Conservation (phyloP, 2,888 invertebrate species). For the Drosophila colorata region DNA sequence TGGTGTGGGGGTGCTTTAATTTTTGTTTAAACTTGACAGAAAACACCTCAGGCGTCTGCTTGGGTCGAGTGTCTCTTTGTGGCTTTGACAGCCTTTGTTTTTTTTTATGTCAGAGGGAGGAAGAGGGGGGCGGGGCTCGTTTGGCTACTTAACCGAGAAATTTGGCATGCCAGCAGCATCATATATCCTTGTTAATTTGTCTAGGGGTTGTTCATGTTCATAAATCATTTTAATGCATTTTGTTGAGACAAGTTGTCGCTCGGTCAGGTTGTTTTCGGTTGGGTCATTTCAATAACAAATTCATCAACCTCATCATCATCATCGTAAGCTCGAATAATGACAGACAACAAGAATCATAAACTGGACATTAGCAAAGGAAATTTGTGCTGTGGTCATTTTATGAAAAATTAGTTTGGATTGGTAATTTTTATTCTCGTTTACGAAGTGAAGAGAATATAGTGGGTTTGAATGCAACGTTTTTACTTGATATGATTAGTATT, state of each 20-base stretch:
- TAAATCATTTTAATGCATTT: slow-evolving; percentile 78
- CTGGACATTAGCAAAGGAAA: background rate
- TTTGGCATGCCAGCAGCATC: slow-evolving; percentile 58
- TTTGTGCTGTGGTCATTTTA: background rate
- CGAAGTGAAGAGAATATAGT: too few relatives aligned
- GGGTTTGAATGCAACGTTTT: too few relatives aligned
- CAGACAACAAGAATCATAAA: slow-evolving; percentile 19
- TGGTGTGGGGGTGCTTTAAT: slow-evolving; percentile 60
- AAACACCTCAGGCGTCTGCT: slow-evolving; percentile 70
- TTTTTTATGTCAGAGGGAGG: slow-evolving; percentile 2
- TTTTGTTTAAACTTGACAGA: slow-evolving; percentile 74
- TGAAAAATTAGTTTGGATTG: background rate
- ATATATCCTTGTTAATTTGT: slow-evolving; percentile 78
- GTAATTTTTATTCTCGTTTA: too few relatives aligned
- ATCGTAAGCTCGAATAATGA: slow-evolving; percentile 19
- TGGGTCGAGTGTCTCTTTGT: slow-evolving; percentile 76
- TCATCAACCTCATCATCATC: slow-evolving; percentile 54
- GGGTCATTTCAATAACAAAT: slow-evolving; percentile 66
- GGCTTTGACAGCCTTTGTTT: slow-evolving; percentile 74
- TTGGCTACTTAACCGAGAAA: slow-evolving; percentile 54
- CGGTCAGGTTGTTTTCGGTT: slow-evolving; percentile 55
- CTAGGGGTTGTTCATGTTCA: slow-evolving; percentile 61
- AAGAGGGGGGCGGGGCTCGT: slow-evolving; percentile 25
- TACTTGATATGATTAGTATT: too few relatives aligned
- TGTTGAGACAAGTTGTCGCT: slow-evolving; percentile 56